Evolutionary conservation across 2,888 invertebrate genomes (phyloP).

Genomic region (Aphrophora alni): DNA sequence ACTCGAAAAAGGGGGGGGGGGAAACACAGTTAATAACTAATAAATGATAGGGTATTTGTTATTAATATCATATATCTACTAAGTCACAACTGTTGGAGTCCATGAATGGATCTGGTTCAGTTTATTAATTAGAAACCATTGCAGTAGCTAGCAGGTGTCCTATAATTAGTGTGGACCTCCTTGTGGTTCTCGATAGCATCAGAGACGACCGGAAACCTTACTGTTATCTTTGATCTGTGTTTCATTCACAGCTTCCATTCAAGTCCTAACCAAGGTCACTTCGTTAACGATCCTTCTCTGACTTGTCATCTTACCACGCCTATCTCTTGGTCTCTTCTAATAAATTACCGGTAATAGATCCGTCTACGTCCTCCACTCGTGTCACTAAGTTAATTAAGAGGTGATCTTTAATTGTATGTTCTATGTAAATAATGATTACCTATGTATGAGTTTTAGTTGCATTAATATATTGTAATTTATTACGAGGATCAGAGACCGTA

Average conservation of each 20-base stretch:
- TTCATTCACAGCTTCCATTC: slow-evolving; percentile 4
- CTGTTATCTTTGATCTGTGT: not conserved
- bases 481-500: too few species aligned
- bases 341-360: slow-evolving; percentile 2
- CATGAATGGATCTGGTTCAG: not conserved
- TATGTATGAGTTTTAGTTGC: too few species aligned
- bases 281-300: not conserved
- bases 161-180: not conserved
- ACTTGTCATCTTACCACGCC: not conserved
- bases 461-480: too few species aligned
- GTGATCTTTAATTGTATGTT: not conserved
- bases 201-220: not conserved
- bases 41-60: too few species aligned
- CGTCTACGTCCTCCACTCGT: not conserved
- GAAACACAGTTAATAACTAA: too few species aligned
- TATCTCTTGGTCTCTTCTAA: not conserved
- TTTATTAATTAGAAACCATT: not conserved
- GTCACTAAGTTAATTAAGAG: not conserved
- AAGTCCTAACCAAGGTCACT: slow-evolving; percentile 2
- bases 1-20: too few species aligned
- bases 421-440: not conserved
- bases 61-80: too few species aligned
- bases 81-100: too few species aligned
- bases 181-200: slow-evolving; percentile 1
- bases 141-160: slow-evolving; percentile 1